These are phyloP conservation scores for Entomobrya proxima DNA, from an alignment of 2,888 invertebrate species.

Conservation along the genomic window DNA sequence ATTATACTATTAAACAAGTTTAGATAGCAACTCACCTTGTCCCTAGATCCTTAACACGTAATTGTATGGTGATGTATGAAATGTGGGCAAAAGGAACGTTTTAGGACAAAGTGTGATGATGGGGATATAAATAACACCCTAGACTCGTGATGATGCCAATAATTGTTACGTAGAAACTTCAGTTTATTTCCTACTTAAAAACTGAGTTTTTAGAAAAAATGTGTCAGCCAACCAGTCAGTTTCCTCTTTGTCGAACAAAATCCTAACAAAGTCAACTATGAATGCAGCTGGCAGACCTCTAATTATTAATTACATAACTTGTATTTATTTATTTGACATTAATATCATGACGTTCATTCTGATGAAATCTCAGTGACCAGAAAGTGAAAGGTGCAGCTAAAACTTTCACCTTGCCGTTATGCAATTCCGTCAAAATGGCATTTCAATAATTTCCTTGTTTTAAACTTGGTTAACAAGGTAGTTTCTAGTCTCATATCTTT, in stretches of 20 bases:
- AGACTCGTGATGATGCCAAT: neutral
- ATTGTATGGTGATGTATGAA: neutral
- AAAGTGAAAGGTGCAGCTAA: neutral
- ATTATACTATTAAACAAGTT: neutral
- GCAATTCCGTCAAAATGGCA: constrained; percentile 58
- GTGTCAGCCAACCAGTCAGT: constrained; percentile 73
- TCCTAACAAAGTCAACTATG: constrained; percentile 5
- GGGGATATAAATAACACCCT: neutral
- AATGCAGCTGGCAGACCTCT: constrained; percentile 29
- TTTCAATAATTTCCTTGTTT: constrained; percentile 14
- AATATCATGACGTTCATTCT: neutral
- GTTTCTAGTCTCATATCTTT: neutral
- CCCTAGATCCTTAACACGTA: constrained; percentile 27
- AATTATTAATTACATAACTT: neutral
- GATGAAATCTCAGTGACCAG: neutral
- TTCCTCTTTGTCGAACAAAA: constrained; percentile 46
- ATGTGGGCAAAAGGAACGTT: too few species aligned
- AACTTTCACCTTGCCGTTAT: neutral
- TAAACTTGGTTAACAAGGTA: constrained; percentile 7
- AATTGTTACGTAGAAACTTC: constrained; percentile 42
- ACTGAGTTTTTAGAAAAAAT: constrained; percentile 39
- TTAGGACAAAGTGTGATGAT: constrained; percentile 2
- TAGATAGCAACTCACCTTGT: neutral
- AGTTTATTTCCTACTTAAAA: constrained; percentile 32
- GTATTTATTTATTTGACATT: neutral